Base-by-base conservation (phyloP, 2,888 invertebrate genomes). In the Pseudolycoriella hygida region DNA sequence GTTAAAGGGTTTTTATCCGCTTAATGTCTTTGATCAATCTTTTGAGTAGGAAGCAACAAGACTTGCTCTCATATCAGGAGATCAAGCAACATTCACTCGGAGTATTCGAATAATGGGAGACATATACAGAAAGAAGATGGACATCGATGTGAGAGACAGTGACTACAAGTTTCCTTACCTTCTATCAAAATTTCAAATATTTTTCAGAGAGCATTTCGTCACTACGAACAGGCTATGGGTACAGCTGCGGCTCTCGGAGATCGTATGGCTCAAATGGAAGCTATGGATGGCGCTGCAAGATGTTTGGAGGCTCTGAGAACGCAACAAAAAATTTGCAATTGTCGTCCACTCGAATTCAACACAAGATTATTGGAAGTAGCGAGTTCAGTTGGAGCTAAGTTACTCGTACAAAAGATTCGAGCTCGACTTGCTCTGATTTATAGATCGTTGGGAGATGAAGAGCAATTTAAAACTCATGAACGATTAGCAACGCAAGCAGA, bases 151-250 rank as follows among this genome's bases (percentile, higher is more conserved):
- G 60, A 74, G 80, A 61, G 67, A n/a, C n/a, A n/a, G n/a, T n/a
- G n/a, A n/a, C n/a, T n/a, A n/a, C n/a, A n/a, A n/a, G n/a, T n/a
- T n/a, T n/a, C n/a, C n/a, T n/a, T n/a, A n/a, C n/a, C n/a, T n/a
- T n/a, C n/a, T n/a, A n/a, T n/a, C n/a, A n/a, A n/a, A n/a, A n/a
- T n/a, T n/a, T n/a, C n/a, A n/a, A n/a, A n/a, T n/a, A n/a, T n/a
- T 44, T 40, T 46, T 49, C 53, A 63, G 66, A 54, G 63, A 31
- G 64, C 59, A 32, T 78, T 70, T 61, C 76, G 85, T 45, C 85
- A 87, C 57, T 88, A 88, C 57, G 86, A 87, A 62, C 80, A 80
- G 53, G 85, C 87, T 1, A 87, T 87, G 85, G 85, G 84, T 1
- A 83, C 84, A 0, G 82, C 84, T 0, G 76, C 76, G 32, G 76